These are phyloP conservation scores for Xylota segnis DNA, from an alignment of 2,888 invertebrate species.

Conservation along the genomic window DNA sequence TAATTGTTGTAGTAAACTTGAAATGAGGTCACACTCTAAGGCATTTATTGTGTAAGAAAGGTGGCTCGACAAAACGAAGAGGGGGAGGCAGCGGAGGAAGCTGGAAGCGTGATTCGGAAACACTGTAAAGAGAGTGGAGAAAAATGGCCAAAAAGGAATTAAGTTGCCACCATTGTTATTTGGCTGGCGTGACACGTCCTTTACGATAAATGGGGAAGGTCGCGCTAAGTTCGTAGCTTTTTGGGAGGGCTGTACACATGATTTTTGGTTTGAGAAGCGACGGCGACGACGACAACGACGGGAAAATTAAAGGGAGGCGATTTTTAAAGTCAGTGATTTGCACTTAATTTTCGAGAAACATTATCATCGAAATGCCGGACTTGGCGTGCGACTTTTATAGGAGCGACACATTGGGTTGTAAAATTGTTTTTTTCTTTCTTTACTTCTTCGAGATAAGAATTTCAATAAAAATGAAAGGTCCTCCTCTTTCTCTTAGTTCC, in stretches of 20 bases:
- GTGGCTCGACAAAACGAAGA: neutral
- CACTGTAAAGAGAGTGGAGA: constrained; percentile 22
- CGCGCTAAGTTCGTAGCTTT: constrained; percentile 41
- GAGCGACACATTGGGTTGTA: constrained; percentile 20
- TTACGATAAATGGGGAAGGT: constrained; percentile 49
- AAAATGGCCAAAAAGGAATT: constrained; percentile 54
- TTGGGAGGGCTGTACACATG: constrained; percentile 36
- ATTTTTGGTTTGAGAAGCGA: neutral
- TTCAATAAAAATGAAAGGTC: constrained; percentile 31
- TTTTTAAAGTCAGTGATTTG: constrained; percentile 42
- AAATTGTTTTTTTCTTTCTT: constrained; percentile 7
- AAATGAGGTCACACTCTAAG: constrained; percentile 72
- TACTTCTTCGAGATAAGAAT: constrained; percentile 12
- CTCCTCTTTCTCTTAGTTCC: neutral
- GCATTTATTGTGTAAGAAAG: constrained; percentile 47
- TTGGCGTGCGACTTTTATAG: constrained; percentile 40
- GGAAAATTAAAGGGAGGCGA: neutral
- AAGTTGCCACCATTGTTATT: constrained; percentile 56
- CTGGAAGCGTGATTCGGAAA: constrained; percentile 38
- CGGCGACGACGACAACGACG: too few species aligned
- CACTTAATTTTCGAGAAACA: constrained; percentile 27
- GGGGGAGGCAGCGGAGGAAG: neutral
- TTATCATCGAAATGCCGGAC: constrained; percentile 9
- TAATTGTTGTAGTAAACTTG: constrained; percentile 70
- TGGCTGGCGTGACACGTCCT: constrained; percentile 58